Evolutionary conservation across 2,797 vertebrate genomes (phyloP), one percentile per base, ranked within the genome.

Genomic region (Poeciliopsis presidionis): DNA sequence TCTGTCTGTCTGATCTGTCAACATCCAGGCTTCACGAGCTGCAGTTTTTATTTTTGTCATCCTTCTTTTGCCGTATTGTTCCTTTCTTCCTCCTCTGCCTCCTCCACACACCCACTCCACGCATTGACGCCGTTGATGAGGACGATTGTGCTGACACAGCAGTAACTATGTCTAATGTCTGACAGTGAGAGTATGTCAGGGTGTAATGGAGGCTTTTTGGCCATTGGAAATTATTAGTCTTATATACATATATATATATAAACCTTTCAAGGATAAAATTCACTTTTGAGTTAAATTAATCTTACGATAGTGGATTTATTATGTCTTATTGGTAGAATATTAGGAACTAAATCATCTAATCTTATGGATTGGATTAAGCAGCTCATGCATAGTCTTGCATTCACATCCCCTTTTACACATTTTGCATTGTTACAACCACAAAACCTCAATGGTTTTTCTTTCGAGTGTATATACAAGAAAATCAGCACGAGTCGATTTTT

Each of bases 131-230:
- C 33, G 79, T 46, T 5, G 28, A 77, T 65, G 70, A 87, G 86
- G 80, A 84, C 78, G 46, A 89, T 85, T 89, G 79, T 8, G 90
- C 93, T 90, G 91, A 92, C 86, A 73, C 78, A 72, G 72, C 73
- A 77, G 67, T 81, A 81, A 83, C 71, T 49, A 28, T 74, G 78
- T 84, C 84, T 84, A 53, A 36, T 45, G 76, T 85, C 83, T 81
- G 87, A 82, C 73, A 76, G 46, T 77, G 43, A 69, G 39, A 25
- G 74, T 67, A 71, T 74, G 77, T 81, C 51, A 7, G 2, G 75
- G 59, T 59, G 39, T 73, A 45, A 41, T 22, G 20, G 65, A 5
- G 13, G 73, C 71, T 65, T 75, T 72, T 43, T 67, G 22, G 9
- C 36, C 59, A 18, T 2, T 0, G 0, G 28, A 61, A 18, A 61